Evolutionary conservation across 2,888 invertebrate genomes (phyloP).

Genomic region (Cephus sareptanus): DNA sequence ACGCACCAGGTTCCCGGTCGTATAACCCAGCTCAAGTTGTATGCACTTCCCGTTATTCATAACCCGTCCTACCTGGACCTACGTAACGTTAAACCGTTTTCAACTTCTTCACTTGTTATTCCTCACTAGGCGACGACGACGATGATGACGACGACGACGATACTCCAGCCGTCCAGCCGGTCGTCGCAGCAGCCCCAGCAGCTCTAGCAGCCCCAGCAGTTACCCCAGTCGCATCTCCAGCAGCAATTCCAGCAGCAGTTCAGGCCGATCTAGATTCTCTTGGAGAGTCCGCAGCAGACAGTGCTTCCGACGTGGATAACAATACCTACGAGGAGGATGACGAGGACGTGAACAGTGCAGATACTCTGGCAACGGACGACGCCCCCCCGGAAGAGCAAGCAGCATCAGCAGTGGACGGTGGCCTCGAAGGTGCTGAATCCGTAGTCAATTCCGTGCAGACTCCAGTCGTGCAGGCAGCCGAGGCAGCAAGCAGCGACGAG

Average conservation of each 20-base stretch:
- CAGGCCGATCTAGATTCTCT: constrained; percentile 55
- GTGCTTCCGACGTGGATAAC: constrained; percentile 52
- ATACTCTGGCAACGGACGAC: constrained; percentile 34
- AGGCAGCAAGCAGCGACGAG: constrained; percentile 58
- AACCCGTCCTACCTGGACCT: too few relatives aligned
- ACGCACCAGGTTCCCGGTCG: too few relatives aligned
- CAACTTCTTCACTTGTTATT: too few relatives aligned
- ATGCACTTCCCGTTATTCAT: too few relatives aligned
- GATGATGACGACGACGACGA: constrained; percentile 70
- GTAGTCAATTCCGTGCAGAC: constrained; percentile 41
- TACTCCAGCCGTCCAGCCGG: constrained; percentile 54
- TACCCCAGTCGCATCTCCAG: constrained; percentile 59
- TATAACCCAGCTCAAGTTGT: too few relatives aligned
- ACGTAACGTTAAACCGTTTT: too few relatives aligned
- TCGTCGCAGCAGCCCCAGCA: constrained; percentile 57
- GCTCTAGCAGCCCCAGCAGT: constrained; percentile 66
- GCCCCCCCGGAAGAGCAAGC: constrained; percentile 63
- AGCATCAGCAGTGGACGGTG: constrained; percentile 59
- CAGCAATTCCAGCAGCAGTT: constrained; percentile 49
- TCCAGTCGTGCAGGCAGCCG: constrained; percentile 38
- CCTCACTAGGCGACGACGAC: constrained; percentile 68
- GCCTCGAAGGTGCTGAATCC: constrained; percentile 62
- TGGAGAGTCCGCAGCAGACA: constrained; percentile 58
- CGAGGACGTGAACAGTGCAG: constrained; percentile 38
- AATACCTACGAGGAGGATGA: constrained; percentile 63